A percentile compares a stretch with the other conserved stretches of the same genome.
Evolutionary conservation across 2,113 vertebrate species (phyloP).

Genomic region (Saguinus midas): DNA sequence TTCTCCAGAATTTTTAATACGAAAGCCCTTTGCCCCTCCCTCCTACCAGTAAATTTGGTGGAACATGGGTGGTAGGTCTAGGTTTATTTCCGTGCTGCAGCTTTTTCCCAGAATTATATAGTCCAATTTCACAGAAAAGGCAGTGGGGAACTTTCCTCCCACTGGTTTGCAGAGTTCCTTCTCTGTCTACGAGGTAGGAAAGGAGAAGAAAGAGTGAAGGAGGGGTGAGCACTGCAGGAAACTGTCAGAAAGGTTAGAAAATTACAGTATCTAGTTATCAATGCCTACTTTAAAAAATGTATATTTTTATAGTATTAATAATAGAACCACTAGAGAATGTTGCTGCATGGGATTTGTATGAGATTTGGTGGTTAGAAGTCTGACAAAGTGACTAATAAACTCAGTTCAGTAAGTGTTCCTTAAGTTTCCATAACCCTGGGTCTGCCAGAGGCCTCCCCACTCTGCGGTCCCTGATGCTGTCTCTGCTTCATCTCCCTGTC

Average conservation of each 20-base stretch:
- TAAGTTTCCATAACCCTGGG: background rate
- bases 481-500: background rate
- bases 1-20: background rate
- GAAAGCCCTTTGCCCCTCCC: accelerated
- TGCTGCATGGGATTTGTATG: background rate
- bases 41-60: background rate
- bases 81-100: background rate
- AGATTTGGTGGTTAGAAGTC: background rate
- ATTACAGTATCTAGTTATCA: background rate
- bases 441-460: background rate
- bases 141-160: background rate
- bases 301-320: background rate
- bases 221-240: background rate
- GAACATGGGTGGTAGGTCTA: background rate
- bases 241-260: background rate
- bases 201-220: background rate
- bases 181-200: background rate
- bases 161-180: background rate
- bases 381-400: constrained; percentile 32
- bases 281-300: background rate
- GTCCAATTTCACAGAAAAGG: background rate
- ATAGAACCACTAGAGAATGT: background rate
- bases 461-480: background rate
- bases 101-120: background rate
- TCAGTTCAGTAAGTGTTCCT: background rate